Percentiles rank a stretch among this genome's conserved stretches.
Evolutionary conservation across 2,888 invertebrate species (phyloP).

Genomic region (Philereme vetulata): DNA sequence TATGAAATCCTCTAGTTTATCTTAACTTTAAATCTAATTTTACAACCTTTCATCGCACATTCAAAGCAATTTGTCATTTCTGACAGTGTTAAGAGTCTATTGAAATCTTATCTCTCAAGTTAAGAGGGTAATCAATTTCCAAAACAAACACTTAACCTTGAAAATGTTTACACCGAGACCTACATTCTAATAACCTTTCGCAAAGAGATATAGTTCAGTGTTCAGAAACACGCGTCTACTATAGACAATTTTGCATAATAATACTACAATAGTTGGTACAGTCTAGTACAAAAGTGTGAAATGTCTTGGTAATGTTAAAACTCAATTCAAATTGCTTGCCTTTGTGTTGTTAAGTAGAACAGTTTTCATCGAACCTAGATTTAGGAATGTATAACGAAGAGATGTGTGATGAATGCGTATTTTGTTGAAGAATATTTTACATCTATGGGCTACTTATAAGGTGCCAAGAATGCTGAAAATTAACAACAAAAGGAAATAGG

Average conservation of each 20-base stretch:
- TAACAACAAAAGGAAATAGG: too few species aligned
- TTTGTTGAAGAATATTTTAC: too few species aligned
- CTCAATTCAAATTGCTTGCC: too few species aligned
- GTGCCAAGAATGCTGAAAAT: too few species aligned
- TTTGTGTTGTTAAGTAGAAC: too few species aligned
- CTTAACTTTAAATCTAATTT: constrained; percentile 7
- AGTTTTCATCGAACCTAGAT: too few species aligned
- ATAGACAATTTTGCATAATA: constrained; percentile 78
- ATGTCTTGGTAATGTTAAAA: background rate
- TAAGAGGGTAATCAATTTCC: constrained; percentile 45
- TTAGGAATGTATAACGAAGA: too few species aligned
- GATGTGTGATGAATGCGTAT: too few species aligned
- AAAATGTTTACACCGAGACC: constrained; percentile 59
- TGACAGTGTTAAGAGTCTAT: constrained; percentile 26
- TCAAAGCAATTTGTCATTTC: constrained; percentile 34
- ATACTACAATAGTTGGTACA: constrained; percentile 69
- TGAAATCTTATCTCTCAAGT: constrained; percentile 37
- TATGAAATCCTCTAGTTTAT: constrained; percentile 2
- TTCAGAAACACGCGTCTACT: constrained; percentile 61
- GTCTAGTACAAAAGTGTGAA: constrained; percentile 36
- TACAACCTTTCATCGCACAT: constrained; percentile 22
- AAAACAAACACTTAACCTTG: constrained; percentile 65
- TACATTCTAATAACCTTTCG: constrained; percentile 78
- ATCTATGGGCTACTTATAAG: too few species aligned
- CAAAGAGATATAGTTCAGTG: constrained; percentile 66